Evolutionary conservation across 1,140 invertebrate genomes (phyloP), one percentile per base, ranked within the genome.

Genomic region (Macrobrachium rosenbergii): DNA sequence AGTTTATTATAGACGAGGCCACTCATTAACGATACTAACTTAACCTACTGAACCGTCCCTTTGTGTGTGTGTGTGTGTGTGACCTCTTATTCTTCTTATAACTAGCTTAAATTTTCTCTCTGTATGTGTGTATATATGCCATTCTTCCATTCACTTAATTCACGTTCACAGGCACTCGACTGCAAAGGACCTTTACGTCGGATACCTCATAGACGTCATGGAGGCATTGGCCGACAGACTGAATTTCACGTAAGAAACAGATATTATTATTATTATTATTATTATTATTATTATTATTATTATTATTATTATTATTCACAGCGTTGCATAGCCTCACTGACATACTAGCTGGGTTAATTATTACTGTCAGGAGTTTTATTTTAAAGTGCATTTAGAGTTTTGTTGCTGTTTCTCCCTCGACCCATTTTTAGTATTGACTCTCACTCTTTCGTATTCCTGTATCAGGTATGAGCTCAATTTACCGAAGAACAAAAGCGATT

Each of bases 201-300:
- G 77, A 21, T 79, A 59, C 77, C 59, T 79, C 17, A 21, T 79
- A 0, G 77, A 79, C n/a, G 62, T 79, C 52, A 28, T 79, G n/a
- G 62, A 60, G 11, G 12, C 52, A 6, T 58, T 79, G 52, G 45
- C 77, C 11, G 7, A 60, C 2, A 79, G 62, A n/a, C 77, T 79
- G 6, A 79, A 79, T 21, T 79, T 79, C n/a, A 79, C 77, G 77
- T 79, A 21, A 79, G 77, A 28, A 21, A 0, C 21, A 17, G 37
- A 11, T 78, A 11, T 16, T 6, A 60, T 52, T 52, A 10, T 52
- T 12, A 6, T 16, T 52, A 59, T 58, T 45, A 2, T 60, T 10
- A 19, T 21, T 37, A 21, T n/a, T 16, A 16, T 77, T 77, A 2
- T 14, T 11, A n/a, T 59, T n/a, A 37, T 10, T 75, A 37, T 17